Conservation (phyloP, 2,113 vertebrate genomes). For the Malurus alboscapulatus region DNA sequence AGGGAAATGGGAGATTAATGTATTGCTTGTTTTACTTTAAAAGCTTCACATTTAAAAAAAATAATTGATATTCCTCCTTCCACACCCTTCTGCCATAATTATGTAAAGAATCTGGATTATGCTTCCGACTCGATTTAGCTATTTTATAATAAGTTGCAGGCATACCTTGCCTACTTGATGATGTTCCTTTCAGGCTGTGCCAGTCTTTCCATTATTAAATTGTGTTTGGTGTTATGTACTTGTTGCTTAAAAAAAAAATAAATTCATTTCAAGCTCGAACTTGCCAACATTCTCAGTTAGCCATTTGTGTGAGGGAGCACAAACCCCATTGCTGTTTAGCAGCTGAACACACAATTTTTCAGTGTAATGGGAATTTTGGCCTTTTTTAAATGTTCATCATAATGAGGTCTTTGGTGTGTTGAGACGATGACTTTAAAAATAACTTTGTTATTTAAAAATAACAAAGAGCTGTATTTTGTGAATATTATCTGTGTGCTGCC, state of each 20-base stretch:
- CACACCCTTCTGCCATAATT: constrained; percentile 57
- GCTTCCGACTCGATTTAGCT: constrained; percentile 46
- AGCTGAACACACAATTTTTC: background rate
- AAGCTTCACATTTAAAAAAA: background rate
- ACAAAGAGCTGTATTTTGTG: background rate
- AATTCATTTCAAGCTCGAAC: constrained; percentile 48
- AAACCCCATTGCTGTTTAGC: background rate
- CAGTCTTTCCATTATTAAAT: constrained; percentile 69
- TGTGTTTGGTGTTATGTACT: constrained; percentile 54
- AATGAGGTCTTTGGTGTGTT: background rate
- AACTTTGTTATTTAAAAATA: background rate
- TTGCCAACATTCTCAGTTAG: constrained; percentile 37
- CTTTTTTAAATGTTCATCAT: background rate
- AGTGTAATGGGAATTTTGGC: background rate
- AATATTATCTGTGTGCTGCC: background rate
- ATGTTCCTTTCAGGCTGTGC: constrained; percentile 62
- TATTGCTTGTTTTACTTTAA: background rate
- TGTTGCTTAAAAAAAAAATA: constrained; percentile 53
- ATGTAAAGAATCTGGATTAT: constrained; percentile 65
- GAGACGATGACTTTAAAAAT: no score
- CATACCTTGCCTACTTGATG: constrained; percentile 55
- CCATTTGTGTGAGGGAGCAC: constrained; percentile 51
- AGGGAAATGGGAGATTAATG: background rate
- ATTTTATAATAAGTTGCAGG: constrained; percentile 56
- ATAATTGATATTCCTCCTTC: constrained; percentile 15